A percentile compares a stretch with the other conserved stretches of the same genome.
phyloP scores from a whole-genome alignment of 2,797 vertebrate species.

The Onychomys arenicola region DNA sequence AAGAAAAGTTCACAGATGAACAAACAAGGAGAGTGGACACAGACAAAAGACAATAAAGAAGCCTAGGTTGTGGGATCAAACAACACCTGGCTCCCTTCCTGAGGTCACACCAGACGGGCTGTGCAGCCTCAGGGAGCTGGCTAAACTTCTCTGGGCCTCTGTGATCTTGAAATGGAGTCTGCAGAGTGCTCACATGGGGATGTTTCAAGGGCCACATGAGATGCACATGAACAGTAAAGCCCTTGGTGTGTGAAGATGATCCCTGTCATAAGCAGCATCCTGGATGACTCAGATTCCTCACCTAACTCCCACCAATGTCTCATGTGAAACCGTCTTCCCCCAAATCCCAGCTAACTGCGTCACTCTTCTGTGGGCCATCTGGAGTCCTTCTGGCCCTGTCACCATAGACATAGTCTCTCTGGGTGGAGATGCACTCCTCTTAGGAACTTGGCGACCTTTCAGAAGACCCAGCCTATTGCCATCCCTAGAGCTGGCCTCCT shows the following conservation, averaged over 20 bases:
- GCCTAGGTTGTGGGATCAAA: background rate
- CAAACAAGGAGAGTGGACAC: background rate
- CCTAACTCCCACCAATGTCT: background rate
- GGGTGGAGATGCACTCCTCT: background rate
- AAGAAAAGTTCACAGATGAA: background rate
- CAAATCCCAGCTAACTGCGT: background rate
- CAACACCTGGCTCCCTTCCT: background rate
- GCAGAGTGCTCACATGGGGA: rapidly evolving
- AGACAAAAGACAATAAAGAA: background rate
- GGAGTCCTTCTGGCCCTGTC: background rate
- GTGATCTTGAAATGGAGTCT: background rate
- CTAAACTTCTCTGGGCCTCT: background rate
- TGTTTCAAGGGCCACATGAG: background rate
- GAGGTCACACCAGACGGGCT: background rate
- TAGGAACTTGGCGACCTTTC: background rate
- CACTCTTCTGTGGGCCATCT: background rate
- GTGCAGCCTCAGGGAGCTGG: background rate
- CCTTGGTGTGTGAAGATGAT: background rate
- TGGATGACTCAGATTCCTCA: background rate
- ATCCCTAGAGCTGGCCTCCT: background rate
- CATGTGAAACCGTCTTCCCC: background rate
- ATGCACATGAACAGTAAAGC: background rate
- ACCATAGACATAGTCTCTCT: background rate
- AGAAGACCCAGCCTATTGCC: background rate
- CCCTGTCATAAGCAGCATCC: background rate